Evolutionary conservation across 2,797 vertebrate species (phyloP), one percentile per base, ranked within the genome.

Genomic region (Gallinago stenura): DNA sequence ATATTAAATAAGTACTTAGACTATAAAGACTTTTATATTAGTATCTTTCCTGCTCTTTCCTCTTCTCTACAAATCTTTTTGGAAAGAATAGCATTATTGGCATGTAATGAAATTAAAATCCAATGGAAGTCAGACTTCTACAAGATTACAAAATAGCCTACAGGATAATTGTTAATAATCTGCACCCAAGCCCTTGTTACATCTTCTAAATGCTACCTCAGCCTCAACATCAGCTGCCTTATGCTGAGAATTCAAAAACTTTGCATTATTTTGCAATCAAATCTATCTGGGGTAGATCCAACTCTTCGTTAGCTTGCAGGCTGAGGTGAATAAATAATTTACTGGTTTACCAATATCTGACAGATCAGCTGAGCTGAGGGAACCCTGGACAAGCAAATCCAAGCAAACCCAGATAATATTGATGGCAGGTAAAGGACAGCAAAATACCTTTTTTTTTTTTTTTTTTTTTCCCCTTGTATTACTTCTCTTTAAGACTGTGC

Each of bases 391-490:
- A 43, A 43, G 54, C 22, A 90, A 92, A 93, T 57, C 9, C 37
- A 96, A 86, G 54, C 25, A 88, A 93, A 94, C 57, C 9, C 35
- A 81, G 82, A 61, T 88, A 81, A 81, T 90, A 71, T 85, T 66
- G 58, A 70, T 1, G 2, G 45, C 72, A 91, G 68, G 62, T 54
- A 65, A 54, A 35, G 82, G 33, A 88, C 3, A 31, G 54, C 10
- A 93, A 88, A 93, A 60, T 25, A 50, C 8, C 7, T 39, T 77
- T 82, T 82, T 26, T 31, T 64, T 24, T 82, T 39, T 77, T 82
- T 82, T 39, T 77, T 82, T 82, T 82, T 82, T 30, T 30, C 60
- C 26, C 15, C 53, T 35, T 51, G 41, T 46, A 57, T 71, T 75
- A 7, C 26, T 58, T 71, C 72, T 87, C 12, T 54, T 72, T 68